Evolutionary conservation across 2,888 invertebrate species (phyloP), one percentile per base, ranked within the genome.

Genomic region (Hyles lineata): DNA sequence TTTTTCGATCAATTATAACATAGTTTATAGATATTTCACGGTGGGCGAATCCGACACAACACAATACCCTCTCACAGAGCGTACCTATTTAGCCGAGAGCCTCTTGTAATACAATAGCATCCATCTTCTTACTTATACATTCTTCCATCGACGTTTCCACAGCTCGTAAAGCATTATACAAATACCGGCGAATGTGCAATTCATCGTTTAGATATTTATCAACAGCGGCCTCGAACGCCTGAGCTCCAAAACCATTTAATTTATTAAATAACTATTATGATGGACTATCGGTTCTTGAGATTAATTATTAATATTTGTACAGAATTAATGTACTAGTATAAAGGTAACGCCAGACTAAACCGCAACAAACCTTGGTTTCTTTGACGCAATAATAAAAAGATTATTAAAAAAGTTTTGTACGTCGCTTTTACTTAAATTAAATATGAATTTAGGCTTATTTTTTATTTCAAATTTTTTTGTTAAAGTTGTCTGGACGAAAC

Each of bases 151-250:
- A 62, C 62, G 25, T 23, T 55, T 70, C 32, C 32, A 55, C 58
- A 67, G 62, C 61, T 32, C 70, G 52, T 35, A 73, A 70, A 70
- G 70, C 75, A 79, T 76, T 79, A 80, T 79, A 74, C 72, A 73
- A 60, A 71, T 77, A 75, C 75, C 75, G 76, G 75, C 67, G 81
- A 87, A 87, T 80, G 77, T 80, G 88, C 88, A 86, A 89, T 80
- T 89, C 89, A 87, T 84, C 80, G 82, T 67, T 67, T 67, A 50
- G 79, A 85, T 83, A 89, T 89, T 87, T 87, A 90, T 90, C 89
- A 89, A 70, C 74, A 52, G 60, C 75, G 73, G 71, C 71, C 70
- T 76, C 76, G 77, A 79, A 76, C 76, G 75, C 77, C 76, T 79
- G 73, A 74, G 73, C 78, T 62, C 32, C 50, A 67, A 70, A 87